Evolutionary conservation across 2,888 invertebrate genomes (phyloP), one percentile per base, ranked within the genome.

Genomic region (Orthonevra nobilis): DNA sequence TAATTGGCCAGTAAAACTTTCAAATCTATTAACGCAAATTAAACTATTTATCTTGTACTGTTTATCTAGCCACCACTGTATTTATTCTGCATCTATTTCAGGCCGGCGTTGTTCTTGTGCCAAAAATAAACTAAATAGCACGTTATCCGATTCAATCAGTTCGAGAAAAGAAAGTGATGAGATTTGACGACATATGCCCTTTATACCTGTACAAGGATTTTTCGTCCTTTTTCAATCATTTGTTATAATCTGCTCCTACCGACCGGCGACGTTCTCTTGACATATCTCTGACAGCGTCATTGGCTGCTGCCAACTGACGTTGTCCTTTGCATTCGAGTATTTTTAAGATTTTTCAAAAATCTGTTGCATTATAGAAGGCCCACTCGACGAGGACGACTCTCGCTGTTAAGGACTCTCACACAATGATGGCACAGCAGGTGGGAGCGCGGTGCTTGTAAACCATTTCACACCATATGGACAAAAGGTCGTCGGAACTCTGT

Each of bases 401-500:
- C 23, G 23, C 23, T 23, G 23, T 3, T 23, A 9, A 14, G 30
- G 14, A 23, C 12, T 5, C 34, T 15, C 38, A 32, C 32, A 10
- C 32, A 19, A n/a, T 40, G 15, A 9, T 20, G 14, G 12, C 52
- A 5, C 32, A 72, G 58, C 60, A 72, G 72, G 77, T 70, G 64
- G 26, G 2, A 15, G 7, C 34, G 58, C 38, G 40, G 54, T 42
- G 23, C 61, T 60, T 61, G 60, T 32, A n/a, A 61, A 44, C 38
- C 30, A 46, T 46, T 52, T 44, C 14, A 60, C 72, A 52, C 58
- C 77, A 77, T 77, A 44, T 79, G 77, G 72, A 58, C 56, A 58
- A 69, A 58, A 34, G 40, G 40, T 42, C 69, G n/a, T n/a, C n/a
- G n/a, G n/a, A n/a, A n/a, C n/a, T n/a, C n/a, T n/a, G n/a, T n/a